Evolutionary conservation across 2,888 invertebrate species (phyloP), one percentile per base, ranked within the genome.

Genomic region (Pyralis farinalis): DNA sequence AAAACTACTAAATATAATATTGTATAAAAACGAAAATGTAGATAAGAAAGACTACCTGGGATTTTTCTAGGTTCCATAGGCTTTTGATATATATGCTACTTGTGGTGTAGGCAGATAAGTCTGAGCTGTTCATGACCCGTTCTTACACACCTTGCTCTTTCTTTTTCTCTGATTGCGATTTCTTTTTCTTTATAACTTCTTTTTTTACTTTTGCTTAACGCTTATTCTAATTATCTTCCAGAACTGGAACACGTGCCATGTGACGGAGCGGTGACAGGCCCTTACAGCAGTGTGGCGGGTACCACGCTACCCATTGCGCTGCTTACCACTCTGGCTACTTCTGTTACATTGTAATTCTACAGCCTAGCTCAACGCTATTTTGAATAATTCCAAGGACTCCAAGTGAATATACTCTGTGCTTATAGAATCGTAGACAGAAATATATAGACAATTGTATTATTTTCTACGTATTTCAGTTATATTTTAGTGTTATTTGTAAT

Each of bases 181-280:
- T n/a, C n/a, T n/a, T n/a, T n/a, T n/a, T n/a, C n/a, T n/a, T n/a
- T n/a, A n/a, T n/a, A n/a, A n/a, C n/a, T n/a, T n/a, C n/a, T n/a
- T n/a, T n/a, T n/a, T n/a, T n/a, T n/a, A n/a, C n/a, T n/a, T n/a
- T n/a, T n/a, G n/a, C n/a, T n/a, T n/a, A n/a, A n/a, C n/a, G n/a
- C n/a, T n/a, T n/a, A n/a, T n/a, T n/a, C n/a, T n/a, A n/a, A n/a
- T n/a, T n/a, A n/a, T 35, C 42, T 80, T 82, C 40, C 78, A 88
- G 88, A 85, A 66, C 46, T 88, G 62, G 87, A 87, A 51, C 84
- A 78, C 37, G 83, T 79, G 7, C 88, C 89, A 2, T 90, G 90
- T 45, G 89, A 90, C 40, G 81, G 89, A 3, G 90, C 89, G 1
- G 88, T 89, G 2, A 89, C 89, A 0, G 88, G 88, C 0, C 88